Base-by-base conservation (phyloP, 2,797 vertebrate species). In the Gorsachius magnificus region DNA sequence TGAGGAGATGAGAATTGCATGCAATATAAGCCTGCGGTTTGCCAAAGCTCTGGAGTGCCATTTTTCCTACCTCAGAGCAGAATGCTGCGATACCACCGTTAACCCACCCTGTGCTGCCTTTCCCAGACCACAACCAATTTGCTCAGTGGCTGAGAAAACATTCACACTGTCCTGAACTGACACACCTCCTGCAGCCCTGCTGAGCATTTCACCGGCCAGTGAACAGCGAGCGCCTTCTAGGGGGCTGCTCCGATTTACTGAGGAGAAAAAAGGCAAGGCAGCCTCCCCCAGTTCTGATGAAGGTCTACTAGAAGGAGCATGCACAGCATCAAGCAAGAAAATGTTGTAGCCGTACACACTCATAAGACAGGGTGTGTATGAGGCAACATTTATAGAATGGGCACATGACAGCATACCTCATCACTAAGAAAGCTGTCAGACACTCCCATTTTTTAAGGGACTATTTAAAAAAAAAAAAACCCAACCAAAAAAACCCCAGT, bases 151-250 rank as follows among this genome's bases (percentile, higher is more conserved):
- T 10, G 6, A 41, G 75, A 50, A 92, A 56, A 61, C 24, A 28
- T 5, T 13, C 53, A 9, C n/a, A 14, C 14, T 9, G 57, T 10
- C 29, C 50, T 6, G 45, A 71, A 46, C 22, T 5, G 61, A 8
- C 0, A 1, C 31, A 28, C 4, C 54, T 48, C 11, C 24, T 4
- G 29, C 51, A 77, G 64, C 46, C 33, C 60, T 14, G 43, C 11
- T 0, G 1, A 71, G 57, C 17, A 0, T 4, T 31, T 19, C 66
- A 16, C 18, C 2, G 17, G 57, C 11, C 1, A 2, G 16, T 57
- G 10, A 76, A 54, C 33, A 65, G 63, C 6, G n/a, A 76, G 56
- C 53, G 36, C 48, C 83, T 68, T 63, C 86, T 89, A 18, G 18
- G 16, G 75, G 70, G 65, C 35, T 82, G 38, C 38, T n/a, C 0